Base-by-base conservation (phyloP, 2,888 invertebrate species). In the Calliopum simillimum region DNA sequence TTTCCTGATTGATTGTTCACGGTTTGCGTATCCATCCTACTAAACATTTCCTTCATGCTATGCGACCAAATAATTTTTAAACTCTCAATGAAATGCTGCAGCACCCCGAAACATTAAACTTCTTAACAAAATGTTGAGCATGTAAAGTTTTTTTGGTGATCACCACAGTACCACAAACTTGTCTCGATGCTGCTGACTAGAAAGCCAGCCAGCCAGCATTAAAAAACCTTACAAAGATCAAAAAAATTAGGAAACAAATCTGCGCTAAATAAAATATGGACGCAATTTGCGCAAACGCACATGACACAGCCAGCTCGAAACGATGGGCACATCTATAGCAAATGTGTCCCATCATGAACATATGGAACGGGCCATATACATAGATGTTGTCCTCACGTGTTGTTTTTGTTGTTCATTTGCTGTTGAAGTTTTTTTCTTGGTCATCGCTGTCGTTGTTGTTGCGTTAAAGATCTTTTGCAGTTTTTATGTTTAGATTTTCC, bases 251-350 rank as follows among this genome's bases (percentile, higher is more conserved):
- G 62, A 49, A 14, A 53, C 19, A 65, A 33, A 46, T 49, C 70
- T 53, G 33, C 13, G 19, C 68, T 72, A 67, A 70, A 74, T 77
- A 75, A 77, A 75, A 75, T 76, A 77, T 77, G 68, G 71, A 74
- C 72, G 74, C 76, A 76, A 77, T 76, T 77, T 76, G 77, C 74
- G 73, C 76, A 76, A 70, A 76, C 76, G 77, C 75, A 76, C 75
- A 74, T 74, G 70, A 74, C 13, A 56, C 68, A 67, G 14, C 56
- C 41, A 55, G 43, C 61, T 43, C 44, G 25, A 13, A 14, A 19
- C 16, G 21, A 51, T 33, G 56, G 25, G 33, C 16, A 49, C 11
- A 13, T 11, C 23, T 4, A n/a, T 43, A 43, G 62, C 44, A 62
- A 46, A 47, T 23, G 14, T 21, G 16, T 23, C 21, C 23, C 46